These are phyloP conservation scores for Sinocyclocheilus maitianheensis DNA, from an alignment of 2,113 vertebrate species.

Conservation along the genomic window DNA sequence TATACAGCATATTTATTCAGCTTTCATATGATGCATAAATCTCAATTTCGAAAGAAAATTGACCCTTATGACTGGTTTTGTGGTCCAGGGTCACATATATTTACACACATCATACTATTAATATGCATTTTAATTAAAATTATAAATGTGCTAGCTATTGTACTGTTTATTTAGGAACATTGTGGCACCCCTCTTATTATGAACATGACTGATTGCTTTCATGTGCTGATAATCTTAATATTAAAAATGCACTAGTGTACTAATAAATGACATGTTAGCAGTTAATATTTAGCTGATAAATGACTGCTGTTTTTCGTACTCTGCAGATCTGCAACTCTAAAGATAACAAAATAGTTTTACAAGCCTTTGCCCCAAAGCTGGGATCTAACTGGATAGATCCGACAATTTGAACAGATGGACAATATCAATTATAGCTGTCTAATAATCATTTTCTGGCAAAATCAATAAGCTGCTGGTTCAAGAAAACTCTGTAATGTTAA, in stretches of 20 bases:
- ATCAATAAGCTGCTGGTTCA: background rate
- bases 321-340: background rate
- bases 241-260: background rate
- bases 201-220: background rate
- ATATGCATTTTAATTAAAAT: background rate
- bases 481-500: background rate
- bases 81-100: no score
- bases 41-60: no score
- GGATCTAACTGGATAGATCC: background rate
- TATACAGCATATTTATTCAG: no score
- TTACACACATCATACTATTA: no score
- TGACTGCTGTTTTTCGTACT: background rate
- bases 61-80: no score
- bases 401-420: background rate
- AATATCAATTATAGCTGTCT: background rate
- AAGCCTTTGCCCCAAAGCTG: background rate
- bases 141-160: background rate
- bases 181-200: background rate
- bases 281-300: background rate
- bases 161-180: background rate
- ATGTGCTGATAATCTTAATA: background rate
- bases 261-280: background rate
- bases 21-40: no score
- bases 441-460: background rate
- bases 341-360: background rate